Conservation (phyloP, 2,888 invertebrate species). For the Ormyrus thymus region DNA sequence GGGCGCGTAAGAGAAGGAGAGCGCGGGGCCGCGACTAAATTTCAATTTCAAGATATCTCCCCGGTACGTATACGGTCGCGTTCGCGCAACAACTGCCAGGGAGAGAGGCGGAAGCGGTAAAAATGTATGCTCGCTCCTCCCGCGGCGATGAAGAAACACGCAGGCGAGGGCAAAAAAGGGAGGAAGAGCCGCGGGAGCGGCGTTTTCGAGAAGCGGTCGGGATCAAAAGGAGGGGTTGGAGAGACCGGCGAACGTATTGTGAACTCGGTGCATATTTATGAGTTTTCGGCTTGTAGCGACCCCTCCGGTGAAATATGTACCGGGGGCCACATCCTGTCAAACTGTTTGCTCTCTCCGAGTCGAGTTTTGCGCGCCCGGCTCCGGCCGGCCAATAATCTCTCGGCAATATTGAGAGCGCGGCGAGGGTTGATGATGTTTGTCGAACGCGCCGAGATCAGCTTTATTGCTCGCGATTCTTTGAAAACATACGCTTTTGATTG, state of each 20-base stretch:
- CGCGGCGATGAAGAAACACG: not conserved
- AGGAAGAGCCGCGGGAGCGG: not conserved
- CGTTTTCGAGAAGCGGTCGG: not conserved
- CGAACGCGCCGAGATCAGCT: not conserved
- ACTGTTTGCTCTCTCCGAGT: conserved; percentile 42
- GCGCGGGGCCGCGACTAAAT: conserved; percentile 32
- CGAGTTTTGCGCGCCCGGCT: no score
- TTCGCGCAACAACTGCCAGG: not conserved
- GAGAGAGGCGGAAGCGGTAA: not conserved
- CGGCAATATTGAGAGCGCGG: no score
- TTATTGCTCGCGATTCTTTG: not conserved
- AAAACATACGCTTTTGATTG: not conserved
- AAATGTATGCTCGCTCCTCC: not conserved
- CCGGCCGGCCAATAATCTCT: no score
- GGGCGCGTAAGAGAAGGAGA: no score
- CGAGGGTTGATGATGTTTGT: conserved; percentile 24
- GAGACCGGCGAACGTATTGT: no score
- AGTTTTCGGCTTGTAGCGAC: conserved; percentile 52
- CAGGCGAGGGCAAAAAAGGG: not conserved
- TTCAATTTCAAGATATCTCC: conserved; percentile 46
- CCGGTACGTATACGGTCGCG: no score
- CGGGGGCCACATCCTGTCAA: conserved; percentile 59
- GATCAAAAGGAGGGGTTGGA: not conserved
- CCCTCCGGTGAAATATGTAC: conserved; percentile 59
- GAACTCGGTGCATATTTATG: conserved; percentile 64